Base-by-base conservation (phyloP, 1,140 invertebrate species). In the Onthophagus taurus region DNA sequence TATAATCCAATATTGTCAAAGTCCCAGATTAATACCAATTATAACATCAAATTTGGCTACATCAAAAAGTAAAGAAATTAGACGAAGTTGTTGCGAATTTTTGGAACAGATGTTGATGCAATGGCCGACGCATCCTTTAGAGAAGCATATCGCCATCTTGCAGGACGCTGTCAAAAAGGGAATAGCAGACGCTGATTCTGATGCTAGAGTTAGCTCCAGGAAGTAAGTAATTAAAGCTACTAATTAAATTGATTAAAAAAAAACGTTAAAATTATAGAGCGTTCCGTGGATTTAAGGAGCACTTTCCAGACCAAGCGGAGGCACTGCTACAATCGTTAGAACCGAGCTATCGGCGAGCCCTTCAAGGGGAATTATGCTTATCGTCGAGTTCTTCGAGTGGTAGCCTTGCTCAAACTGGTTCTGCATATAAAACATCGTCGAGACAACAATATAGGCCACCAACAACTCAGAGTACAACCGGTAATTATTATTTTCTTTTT, bases 41-140 rank as follows among this genome's bases (percentile, higher is more conserved):
- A 77, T 97, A n/a, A 80, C 81, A 2, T 71, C 76, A 18, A 85
- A 85, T 56, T 58, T 92, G 33, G 76, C 72, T 37, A 71, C 69
- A 2, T 84, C 87, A 47, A 97, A 97, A 64, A 90, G 89, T 44
- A 92, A 88, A 72, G 89, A 96, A 44, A 95, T 97, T 55, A 74
- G 93, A 26, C 73, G 81, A 35, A 72, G 76, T 8, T 75, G 77
- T 38, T 91, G 83, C 62, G 92, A 97, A 65, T 84, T 93, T 58
- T 64, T 97, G 18, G 80, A 88, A 45, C 68, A 85, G 45, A 72
- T 97, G 34, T 69, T 97, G 45, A 82, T 85, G 51, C 80, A 78
- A 6, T 97, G 94, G 93, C 76, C 84, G 19, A 76, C 82, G 0
- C 71, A 80, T 53, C 71, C 80, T 13, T 66, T 97, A 42, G 92